Evolutionary conservation across 2,113 vertebrate species (phyloP).

Genomic region (Scatophagus argus): DNA sequence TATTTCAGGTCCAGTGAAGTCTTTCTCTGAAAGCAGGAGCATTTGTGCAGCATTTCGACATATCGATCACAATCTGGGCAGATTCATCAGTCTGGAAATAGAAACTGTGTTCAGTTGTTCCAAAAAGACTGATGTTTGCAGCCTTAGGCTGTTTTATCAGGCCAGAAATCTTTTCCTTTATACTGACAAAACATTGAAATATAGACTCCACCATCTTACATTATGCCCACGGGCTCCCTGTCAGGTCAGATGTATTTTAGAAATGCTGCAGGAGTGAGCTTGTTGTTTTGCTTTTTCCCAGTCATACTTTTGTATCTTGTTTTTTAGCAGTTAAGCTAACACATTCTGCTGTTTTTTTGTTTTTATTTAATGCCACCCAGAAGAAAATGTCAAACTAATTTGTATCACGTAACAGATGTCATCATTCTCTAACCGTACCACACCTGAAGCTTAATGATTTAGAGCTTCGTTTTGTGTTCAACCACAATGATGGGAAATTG

Average conservation of each 20-base stretch:
- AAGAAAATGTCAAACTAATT: conserved; percentile 9
- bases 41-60: conserved; percentile 24
- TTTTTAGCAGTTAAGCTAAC: background rate
- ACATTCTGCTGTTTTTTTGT: too few species aligned
- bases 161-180: background rate
- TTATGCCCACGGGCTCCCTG: background rate
- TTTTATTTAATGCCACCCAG: background rate
- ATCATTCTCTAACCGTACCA: background rate
- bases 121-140: background rate
- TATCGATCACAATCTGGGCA: conserved; percentile 34
- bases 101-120: conserved; percentile 13
- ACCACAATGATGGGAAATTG: background rate
- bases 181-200: background rate
- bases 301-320: background rate
- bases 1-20: conserved; percentile 1
- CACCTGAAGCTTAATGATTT: background rate
- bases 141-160: background rate
- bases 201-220: background rate
- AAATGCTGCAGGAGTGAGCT: background rate
- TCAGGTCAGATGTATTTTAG: background rate
- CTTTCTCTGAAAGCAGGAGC: background rate
- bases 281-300: background rate
- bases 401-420: background rate
- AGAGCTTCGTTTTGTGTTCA: background rate
- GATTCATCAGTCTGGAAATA: conserved; percentile 21